These are phyloP conservation scores for Diuraphis noxia DNA, from an alignment of 1,140 invertebrate genomes.

Conservation along the genomic window DNA sequence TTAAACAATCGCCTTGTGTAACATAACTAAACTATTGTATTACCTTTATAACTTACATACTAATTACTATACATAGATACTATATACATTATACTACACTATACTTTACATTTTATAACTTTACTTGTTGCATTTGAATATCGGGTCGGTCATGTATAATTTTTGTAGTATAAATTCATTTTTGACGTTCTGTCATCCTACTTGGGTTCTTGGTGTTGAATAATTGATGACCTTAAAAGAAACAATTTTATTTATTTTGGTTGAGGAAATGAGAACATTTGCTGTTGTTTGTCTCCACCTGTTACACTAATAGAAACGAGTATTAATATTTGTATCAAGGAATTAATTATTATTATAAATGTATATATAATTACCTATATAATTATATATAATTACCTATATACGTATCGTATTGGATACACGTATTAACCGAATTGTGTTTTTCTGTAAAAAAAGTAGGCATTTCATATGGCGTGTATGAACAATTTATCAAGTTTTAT, in stretches of 20 bases:
- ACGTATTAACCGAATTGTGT: not conserved
- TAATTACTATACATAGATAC: too few species aligned
- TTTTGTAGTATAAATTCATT: not conserved
- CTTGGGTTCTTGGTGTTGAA: not conserved
- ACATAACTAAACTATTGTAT: too few species aligned
- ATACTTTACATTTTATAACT: too few species aligned
- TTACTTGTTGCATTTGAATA: not conserved
- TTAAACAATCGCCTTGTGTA: too few species aligned
- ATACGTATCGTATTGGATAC: not conserved
- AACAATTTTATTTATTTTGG: not conserved
- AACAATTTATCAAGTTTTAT: not conserved
- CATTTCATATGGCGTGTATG: not conserved
- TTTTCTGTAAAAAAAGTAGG: not conserved
- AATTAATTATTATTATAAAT: too few species aligned
- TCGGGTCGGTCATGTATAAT: not conserved
- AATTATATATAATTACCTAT: too few species aligned
- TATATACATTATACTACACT: too few species aligned
- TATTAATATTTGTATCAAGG: too few species aligned
- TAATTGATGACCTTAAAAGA: not conserved
- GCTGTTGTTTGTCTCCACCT: not conserved
- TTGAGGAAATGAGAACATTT: not conserved
- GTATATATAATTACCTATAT: too few species aligned
- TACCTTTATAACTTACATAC: too few species aligned
- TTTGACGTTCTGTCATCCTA: not conserved
- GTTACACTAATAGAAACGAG: too few species aligned